Conservation (phyloP, 1,140 invertebrate genomes). For the Procambarus virginalis region DNA sequence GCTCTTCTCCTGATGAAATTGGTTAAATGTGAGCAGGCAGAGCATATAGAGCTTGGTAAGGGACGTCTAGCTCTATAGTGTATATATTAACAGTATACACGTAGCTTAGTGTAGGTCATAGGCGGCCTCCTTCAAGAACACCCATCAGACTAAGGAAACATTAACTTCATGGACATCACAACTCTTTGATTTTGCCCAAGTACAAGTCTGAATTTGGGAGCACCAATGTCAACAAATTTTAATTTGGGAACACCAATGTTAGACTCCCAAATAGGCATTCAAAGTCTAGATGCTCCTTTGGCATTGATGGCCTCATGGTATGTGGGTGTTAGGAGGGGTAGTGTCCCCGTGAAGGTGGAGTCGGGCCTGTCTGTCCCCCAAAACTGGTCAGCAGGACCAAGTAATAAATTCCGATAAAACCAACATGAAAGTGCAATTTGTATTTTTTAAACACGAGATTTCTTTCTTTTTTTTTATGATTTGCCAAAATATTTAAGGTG, state of each 20-base stretch:
- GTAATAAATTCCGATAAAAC: not conserved
- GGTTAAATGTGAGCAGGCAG: constrained; percentile 28
- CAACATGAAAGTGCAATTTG: not conserved
- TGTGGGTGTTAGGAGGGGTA: constrained; percentile 1
- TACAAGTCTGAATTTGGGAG: not conserved
- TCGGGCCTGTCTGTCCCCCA: constrained; percentile 21
- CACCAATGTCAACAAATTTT: not conserved
- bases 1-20: constrained; percentile 26
- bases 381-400: constrained; percentile 20
- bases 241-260: not conserved
- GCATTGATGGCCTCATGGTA: not conserved
- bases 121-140: constrained; percentile 34
- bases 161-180: not conserved
- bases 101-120: constrained; percentile 52
- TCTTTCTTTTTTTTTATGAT: not conserved
- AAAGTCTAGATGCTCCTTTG: not conserved
- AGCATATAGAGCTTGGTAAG: constrained; percentile 32
- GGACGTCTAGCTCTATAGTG: constrained; percentile 47
- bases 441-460: not conserved
- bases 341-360: constrained; percentile 36
- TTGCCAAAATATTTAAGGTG: not conserved
- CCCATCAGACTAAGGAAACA: constrained; percentile 1
- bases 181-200: not conserved
- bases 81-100: constrained; percentile 55
- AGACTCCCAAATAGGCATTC: not conserved